Evolutionary conservation across 2,797 vertebrate genomes (phyloP).

Genomic region (Gastrophryne carolinensis): DNA sequence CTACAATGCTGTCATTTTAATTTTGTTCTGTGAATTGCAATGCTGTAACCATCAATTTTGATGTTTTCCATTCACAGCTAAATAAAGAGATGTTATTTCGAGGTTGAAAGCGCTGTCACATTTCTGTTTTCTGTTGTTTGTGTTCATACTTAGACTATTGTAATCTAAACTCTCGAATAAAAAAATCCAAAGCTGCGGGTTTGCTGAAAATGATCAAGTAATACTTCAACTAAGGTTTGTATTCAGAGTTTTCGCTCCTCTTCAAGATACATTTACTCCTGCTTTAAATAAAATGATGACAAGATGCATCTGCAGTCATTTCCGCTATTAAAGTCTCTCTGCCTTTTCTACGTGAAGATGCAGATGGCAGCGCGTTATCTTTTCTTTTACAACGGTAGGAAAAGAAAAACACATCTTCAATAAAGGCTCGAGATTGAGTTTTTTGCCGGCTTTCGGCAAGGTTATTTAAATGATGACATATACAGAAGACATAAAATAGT

Average conservation of each 20-base stretch:
- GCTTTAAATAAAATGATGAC: conserved; percentile 15
- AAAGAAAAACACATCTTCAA: conserved; percentile 13
- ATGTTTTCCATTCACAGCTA: background rate
- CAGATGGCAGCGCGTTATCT: conserved; percentile 6
- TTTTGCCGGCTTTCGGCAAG: conserved; percentile 2
- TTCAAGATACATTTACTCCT: conserved; percentile 3
- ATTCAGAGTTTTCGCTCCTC: background rate
- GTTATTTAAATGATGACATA: background rate
- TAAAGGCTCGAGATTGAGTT: conserved; percentile 18
- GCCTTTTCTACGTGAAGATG: background rate
- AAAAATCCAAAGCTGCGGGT: background rate
- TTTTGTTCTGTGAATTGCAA: background rate
- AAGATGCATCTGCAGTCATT: conserved; percentile 18
- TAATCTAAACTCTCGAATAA: background rate
- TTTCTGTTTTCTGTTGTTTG: background rate
- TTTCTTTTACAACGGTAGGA: background rate
- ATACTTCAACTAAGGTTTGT: background rate
- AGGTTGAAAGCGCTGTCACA: background rate
- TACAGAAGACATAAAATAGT: background rate
- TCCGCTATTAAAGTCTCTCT: background rate
- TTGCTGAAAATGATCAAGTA: background rate
- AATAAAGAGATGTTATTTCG: background rate
- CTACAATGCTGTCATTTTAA: background rate
- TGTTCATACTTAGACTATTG: background rate
- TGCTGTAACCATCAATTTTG: background rate